Evolutionary conservation across 35 echinoderm and acorn worm species (phyloP).

Genomic region (Acanthaster planci): DNA sequence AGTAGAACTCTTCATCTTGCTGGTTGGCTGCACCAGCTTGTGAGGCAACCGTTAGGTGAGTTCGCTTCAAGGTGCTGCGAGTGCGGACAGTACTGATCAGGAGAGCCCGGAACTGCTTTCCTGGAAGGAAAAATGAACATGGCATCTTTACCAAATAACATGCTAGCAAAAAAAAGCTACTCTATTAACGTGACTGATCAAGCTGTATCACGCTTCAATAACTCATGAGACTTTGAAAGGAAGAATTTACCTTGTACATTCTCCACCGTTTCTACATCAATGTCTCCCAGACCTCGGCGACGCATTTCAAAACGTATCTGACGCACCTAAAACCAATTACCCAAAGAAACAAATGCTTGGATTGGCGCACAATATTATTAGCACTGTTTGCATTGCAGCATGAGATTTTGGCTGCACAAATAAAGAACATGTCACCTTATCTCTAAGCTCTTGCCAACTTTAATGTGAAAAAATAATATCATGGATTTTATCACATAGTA

Average conservation of each 20-base stretch:
- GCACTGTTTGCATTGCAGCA: too few relatives aligned
- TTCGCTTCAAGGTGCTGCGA: constrained; percentile 47
- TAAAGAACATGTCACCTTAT: neutral
- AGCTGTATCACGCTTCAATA: neutral
- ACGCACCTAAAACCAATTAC: constrained; percentile 59
- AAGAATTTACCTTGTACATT: constrained; percentile 89
- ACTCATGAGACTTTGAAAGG: neutral
- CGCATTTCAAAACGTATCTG: constrained; percentile 68
- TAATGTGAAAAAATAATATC: too few relatives aligned
- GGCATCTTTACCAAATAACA: neutral
- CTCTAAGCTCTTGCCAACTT: too few relatives aligned
- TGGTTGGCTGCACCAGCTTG: constrained; percentile 2
- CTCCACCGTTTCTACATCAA: constrained; percentile 81
- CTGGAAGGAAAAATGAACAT: constrained; percentile 28
- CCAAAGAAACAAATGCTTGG: too few relatives aligned
- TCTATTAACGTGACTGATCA: too few relatives aligned
- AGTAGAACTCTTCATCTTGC: constrained; percentile 65
- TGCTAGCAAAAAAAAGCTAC: too few relatives aligned
- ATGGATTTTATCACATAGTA: too few relatives aligned
- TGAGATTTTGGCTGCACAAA: too few relatives aligned
- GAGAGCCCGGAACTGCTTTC: constrained; percentile 87
- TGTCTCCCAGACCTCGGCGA: constrained; percentile 17
- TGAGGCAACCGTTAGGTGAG: constrained; percentile 65
- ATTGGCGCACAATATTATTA: too few relatives aligned
- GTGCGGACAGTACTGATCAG: constrained; percentile 89